A percentile compares a stretch with the other conserved stretches of the same genome.
phyloP scores from a whole-genome alignment of 2,113 vertebrate genomes.

The Lasiurus cinereus region DNA sequence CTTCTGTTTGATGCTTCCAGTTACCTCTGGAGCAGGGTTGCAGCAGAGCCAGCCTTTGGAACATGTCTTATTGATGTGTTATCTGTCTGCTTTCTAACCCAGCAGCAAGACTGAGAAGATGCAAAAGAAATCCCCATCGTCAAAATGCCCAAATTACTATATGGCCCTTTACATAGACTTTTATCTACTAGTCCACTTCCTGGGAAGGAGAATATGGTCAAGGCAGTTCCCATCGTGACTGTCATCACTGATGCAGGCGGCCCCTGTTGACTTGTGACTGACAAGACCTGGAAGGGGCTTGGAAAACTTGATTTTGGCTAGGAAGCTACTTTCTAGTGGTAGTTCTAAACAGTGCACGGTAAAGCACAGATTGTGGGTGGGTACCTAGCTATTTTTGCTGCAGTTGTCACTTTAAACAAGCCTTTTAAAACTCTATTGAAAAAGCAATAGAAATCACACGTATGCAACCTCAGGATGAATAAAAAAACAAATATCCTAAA shows the following conservation, averaged over 20 bases:
- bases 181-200: neutral
- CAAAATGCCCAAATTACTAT: neutral
- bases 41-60: neutral
- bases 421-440: slow-evolving; percentile 58
- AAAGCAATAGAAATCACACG: slow-evolving; percentile 59
- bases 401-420: slow-evolving; percentile 62
- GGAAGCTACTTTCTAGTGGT: neutral
- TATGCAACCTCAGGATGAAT: slow-evolving; percentile 44
- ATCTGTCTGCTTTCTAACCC: neutral
- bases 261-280: too few species aligned
- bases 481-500: slow-evolving; percentile 65
- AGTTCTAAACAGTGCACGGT: neutral
- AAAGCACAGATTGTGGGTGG: neutral
- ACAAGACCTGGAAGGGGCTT: neutral
- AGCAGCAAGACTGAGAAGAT: neutral
- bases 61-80: neutral
- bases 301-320: neutral
- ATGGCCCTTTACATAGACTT: neutral
- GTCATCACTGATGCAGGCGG: accelerated
- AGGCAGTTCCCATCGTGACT: neutral
- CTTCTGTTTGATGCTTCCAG: neutral
- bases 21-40: neutral
- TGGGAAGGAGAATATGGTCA: neutral
- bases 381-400: neutral
- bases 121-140: neutral